These are phyloP conservation scores for Lophura nycthemera DNA, from an alignment of 2,113 vertebrate genomes.

Conservation along the genomic window DNA sequence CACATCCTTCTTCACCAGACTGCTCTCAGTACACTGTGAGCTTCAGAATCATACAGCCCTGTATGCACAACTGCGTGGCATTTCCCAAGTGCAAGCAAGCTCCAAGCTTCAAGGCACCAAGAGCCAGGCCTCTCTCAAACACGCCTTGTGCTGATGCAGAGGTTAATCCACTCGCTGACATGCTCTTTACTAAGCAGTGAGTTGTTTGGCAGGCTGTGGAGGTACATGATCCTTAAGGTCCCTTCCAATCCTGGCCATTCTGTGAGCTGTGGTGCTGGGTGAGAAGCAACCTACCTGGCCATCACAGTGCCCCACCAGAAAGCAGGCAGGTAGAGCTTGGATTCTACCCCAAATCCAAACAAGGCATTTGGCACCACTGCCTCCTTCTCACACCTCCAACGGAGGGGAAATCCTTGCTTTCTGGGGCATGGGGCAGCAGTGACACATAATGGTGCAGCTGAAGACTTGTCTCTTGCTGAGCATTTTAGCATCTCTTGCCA, in stretches of 20 bases:
- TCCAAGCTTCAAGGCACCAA: neutral
- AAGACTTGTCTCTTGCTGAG: no score
- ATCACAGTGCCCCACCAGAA: neutral
- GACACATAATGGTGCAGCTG: no score
- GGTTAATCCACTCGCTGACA: neutral
- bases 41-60: neutral
- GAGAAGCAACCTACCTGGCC: neutral
- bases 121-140: neutral
- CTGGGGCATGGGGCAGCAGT: neutral
- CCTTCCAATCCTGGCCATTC: no score
- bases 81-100: neutral
- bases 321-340: accelerated
- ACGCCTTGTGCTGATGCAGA: neutral
- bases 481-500: neutral
- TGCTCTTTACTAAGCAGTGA: accelerated
- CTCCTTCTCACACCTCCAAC: accelerated
- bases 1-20: no score
- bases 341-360: neutral
- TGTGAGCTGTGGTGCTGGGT: neutral
- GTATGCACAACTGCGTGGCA: neutral
- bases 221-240: no score
- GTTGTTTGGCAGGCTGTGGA: no score
- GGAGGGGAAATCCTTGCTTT: neutral
- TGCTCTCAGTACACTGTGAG: neutral
- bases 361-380: accelerated